Base-by-base conservation (phyloP, 30 jellyfish, hydroid and myxozoan genomes). In the Cassiopea xamachana region DNA sequence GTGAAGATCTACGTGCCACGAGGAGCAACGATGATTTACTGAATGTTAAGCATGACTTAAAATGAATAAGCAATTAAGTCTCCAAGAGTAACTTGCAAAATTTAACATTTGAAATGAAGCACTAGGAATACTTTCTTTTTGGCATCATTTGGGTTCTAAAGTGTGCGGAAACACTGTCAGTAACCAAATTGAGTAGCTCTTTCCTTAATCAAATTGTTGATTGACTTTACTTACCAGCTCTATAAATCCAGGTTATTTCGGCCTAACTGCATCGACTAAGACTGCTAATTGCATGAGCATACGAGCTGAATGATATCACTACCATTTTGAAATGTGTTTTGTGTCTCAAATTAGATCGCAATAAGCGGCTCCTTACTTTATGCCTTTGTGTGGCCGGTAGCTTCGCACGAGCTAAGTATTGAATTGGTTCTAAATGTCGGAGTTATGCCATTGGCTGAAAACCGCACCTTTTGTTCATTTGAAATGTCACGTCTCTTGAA, bases 391-490 rank as follows among this genome's bases (percentile, higher is more conserved):
- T 19, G 55, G 80, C 80, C 55, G 1, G 27, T 71, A 55, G 58
- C 27, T 71, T 12, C 16, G 80, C 80, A 27, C 80, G 80, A 71
- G 80, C 55, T 7, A n/a, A 71, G 71, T n/a, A 75, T 75, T 75
- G 47, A 51, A 75, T 44, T 27, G 83, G 39, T 7, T 75, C 3
- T 14, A 27, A 15, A 2, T 75, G 45, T 75, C 13, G 16, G 47
- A 75, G 47, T 46, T 8, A 75, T 8, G 2, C 1, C 70, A 75
- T 75, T 75, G 85, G 85, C 85, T 75, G 43, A 2, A 55, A 9
- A 59, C 85, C 85, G 85, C 85, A 60, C 69, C 70, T 44, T 2
- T 75, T 75, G 70, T 75, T 47, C 47, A 59, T 47, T 17, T 75
- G 4, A 17, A n/a, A 75, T 44, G 83, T 74, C 83, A 27, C 19